A percentile compares a stretch with the other conserved stretches of the same genome.
These are phyloP conservation scores for Drosophila prostipennis DNA, from an alignment of 2,888 invertebrate species.

Conservation along the genomic window DNA sequence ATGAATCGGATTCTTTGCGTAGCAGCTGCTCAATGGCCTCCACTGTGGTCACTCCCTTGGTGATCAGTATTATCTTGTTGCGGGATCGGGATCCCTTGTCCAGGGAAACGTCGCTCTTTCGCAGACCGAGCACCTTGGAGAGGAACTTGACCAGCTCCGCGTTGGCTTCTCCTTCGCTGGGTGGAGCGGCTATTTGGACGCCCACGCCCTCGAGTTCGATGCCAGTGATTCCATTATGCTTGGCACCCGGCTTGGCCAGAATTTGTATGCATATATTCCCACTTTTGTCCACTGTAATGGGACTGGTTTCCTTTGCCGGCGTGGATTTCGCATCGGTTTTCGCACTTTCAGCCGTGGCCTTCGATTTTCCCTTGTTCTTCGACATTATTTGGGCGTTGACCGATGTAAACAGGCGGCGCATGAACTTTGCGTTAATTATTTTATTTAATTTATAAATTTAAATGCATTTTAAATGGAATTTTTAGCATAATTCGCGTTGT, in stretches of 20 bases:
- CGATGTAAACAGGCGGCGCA: conserved; percentile 58
- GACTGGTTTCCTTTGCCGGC: conserved; percentile 38
- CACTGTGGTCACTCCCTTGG: conserved; percentile 84
- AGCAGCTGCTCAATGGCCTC: conserved; percentile 84
- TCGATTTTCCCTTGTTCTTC: conserved; percentile 72
- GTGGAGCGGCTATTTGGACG: conserved; percentile 92
- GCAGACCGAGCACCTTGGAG: conserved; percentile 88
- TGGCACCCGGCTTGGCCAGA: conserved; percentile 91
- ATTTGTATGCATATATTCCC: conserved; percentile 88
- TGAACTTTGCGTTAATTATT: conserved; percentile 15
- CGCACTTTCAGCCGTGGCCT: conserved; percentile 18
- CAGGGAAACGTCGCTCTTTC: conserved; percentile 89
- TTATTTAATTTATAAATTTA: conserved; percentile 6
- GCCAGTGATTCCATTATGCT: conserved; percentile 88
- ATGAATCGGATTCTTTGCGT: conserved; percentile 76
- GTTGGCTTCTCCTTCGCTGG: conserved; percentile 92
- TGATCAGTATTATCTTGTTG: conserved; percentile 86
- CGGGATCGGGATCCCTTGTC: conserved; percentile 87
- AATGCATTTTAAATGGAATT: conserved; percentile 26
- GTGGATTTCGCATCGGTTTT: conserved; percentile 6
- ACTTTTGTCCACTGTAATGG: conserved; percentile 85
- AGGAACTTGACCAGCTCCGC: conserved; percentile 90
- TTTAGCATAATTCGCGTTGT: not conserved
- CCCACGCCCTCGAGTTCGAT: conserved; percentile 88
- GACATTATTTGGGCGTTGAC: conserved; percentile 65